Conservation (phyloP, 2,113 vertebrate genomes). For the Theropithecus gelada region DNA sequence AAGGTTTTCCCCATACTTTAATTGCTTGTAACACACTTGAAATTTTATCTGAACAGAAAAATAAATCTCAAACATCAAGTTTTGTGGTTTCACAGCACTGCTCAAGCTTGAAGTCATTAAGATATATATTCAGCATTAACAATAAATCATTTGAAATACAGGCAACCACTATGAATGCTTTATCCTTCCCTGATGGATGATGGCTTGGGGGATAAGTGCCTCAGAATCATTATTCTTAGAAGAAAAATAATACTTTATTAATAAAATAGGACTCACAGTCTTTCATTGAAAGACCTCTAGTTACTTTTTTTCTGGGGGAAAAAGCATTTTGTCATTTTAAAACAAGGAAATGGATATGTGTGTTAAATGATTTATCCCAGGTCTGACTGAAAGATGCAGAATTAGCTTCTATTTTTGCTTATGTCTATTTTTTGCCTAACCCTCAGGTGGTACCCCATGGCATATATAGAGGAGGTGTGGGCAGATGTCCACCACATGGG, state of each 20-base stretch:
- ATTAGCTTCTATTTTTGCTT: background rate
- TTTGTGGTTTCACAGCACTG: background rate
- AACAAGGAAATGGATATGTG: constrained; percentile 18
- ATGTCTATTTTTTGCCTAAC: background rate
- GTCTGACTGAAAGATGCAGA: background rate
- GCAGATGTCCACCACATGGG: too few species aligned
- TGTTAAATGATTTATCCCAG: constrained; percentile 48
- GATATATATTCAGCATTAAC: constrained; percentile 43
- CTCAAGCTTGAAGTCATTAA: constrained; percentile 44
- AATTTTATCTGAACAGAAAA: constrained; percentile 57
- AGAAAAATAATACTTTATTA: constrained; percentile 70
- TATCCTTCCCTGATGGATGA: constrained; percentile 35
- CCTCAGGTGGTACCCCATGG: background rate
- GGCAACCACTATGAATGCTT: background rate
- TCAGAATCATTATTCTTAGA: constrained; percentile 59
- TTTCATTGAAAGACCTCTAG: constrained; percentile 50
- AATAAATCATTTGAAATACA: constrained; percentile 53
- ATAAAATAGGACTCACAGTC: constrained; percentile 44
- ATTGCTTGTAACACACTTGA: constrained; percentile 34
- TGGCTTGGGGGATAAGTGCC: background rate
- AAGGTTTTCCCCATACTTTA: constrained; percentile 26
- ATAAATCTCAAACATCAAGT: constrained; percentile 52
- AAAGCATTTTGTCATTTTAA: constrained; percentile 41
- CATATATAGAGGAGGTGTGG: background rate
- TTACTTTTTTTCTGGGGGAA: background rate